Conservation (phyloP, 2,797 vertebrate species). For the Falco peregrinus region DNA sequence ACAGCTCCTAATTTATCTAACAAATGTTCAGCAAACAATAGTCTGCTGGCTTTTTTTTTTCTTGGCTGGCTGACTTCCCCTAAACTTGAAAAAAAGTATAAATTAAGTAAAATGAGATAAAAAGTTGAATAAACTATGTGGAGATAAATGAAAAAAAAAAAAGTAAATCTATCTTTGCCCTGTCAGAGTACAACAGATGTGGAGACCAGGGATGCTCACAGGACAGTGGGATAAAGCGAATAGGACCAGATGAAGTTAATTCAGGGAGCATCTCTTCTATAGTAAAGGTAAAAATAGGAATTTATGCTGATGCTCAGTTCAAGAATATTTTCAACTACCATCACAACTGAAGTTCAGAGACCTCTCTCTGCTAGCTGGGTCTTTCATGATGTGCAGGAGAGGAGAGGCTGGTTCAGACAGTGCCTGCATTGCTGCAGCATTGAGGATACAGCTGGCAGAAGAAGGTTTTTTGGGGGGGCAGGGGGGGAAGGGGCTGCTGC, state of each 20-base stretch:
- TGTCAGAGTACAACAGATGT: not conserved
- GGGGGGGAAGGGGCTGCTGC: not conserved
- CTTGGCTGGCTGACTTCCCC: not conserved
- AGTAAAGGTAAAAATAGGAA: not conserved
- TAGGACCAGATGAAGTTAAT: not conserved
- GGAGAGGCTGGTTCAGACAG: not conserved
- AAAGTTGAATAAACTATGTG: not conserved
- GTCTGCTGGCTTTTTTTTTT: not conserved
- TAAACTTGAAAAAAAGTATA: not conserved
- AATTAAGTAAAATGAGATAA: not conserved
- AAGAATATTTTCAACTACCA: not conserved
- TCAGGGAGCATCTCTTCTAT: not conserved
- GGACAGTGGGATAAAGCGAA: not conserved
- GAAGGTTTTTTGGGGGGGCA: too few species aligned
- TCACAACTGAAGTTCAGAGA: not conserved
- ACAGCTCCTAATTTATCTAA: not conserved
- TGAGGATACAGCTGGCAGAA: not conserved
- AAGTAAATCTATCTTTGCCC: accelerated
- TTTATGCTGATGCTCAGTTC: not conserved
- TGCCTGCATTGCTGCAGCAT: not conserved
- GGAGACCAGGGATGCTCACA: not conserved
- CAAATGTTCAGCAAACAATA: not conserved
- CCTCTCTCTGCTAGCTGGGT: accelerated
- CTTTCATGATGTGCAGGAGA: not conserved
- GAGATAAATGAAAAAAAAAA: not conserved